Percentiles rank a stretch among this genome's conserved stretches.
Evolutionary conservation across 2,888 invertebrate species (phyloP).

Genomic region (Drosophila fulvimacula): DNA sequence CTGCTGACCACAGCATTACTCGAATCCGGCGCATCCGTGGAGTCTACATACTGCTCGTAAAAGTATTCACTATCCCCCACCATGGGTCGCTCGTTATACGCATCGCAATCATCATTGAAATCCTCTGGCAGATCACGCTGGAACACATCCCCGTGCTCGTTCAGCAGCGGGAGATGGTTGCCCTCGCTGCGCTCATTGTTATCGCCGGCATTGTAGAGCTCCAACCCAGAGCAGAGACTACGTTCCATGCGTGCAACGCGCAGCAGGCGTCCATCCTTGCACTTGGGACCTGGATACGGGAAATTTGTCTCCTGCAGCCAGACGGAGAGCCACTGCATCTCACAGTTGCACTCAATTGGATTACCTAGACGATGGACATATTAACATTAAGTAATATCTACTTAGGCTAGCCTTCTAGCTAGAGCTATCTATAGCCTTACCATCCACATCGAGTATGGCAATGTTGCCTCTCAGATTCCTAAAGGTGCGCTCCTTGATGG

Average conservation of each 20-base stretch:
- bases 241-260: slow-evolving; percentile 90
- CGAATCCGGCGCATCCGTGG: slow-evolving; percentile 86
- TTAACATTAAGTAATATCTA: too few species aligned
- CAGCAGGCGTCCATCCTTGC: slow-evolving; percentile 91
- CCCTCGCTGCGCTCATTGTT: slow-evolving; percentile 71
- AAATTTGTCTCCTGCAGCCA: slow-evolving; percentile 92
- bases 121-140: slow-evolving; percentile 86
- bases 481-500: slow-evolving; percentile 90
- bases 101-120: slow-evolving; percentile 85
- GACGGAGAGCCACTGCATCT: slow-evolving; percentile 92
- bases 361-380: slow-evolving; percentile 88
- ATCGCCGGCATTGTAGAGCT: slow-evolving; percentile 49
- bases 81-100: slow-evolving; percentile 86
- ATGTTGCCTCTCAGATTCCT: slow-evolving; percentile 92
- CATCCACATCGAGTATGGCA: slow-evolving; percentile 93
- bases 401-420: too few species aligned
- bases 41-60: slow-evolving; percentile 93
- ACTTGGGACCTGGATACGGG: slow-evolving; percentile 89
- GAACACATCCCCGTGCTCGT: slow-evolving; percentile 90
- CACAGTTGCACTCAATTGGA: slow-evolving; percentile 93
- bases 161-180: slow-evolving; percentile 87
- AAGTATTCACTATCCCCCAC: slow-evolving; percentile 93
- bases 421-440: slow-evolving; percentile 85
- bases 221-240: slow-evolving; percentile 87
- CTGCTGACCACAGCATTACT: slow-evolving; percentile 68